Percentiles rank a stretch among this genome's conserved stretches.
These are phyloP conservation scores for Eurytoma adleriae DNA, from an alignment of 2,888 invertebrate genomes.

Conservation along the genomic window DNA sequence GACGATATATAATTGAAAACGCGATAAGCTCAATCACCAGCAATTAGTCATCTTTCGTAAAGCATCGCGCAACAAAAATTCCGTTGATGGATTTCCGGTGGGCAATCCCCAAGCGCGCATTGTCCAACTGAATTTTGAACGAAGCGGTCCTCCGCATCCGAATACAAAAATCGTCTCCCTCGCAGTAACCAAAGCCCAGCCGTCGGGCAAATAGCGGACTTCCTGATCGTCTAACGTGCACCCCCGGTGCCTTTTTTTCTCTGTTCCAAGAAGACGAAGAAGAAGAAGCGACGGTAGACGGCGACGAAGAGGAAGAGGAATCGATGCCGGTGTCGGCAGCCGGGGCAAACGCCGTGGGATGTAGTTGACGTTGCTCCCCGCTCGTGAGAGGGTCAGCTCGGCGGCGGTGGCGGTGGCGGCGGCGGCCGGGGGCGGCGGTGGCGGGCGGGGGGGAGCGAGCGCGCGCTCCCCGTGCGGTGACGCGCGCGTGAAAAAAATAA, in stretches of 20 bases:
- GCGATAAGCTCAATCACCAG: too few relatives aligned
- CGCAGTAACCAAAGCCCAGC: too few relatives aligned
- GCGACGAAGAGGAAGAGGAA: conserved; percentile 57
- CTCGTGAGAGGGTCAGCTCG: conserved; percentile 64
- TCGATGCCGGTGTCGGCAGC: conserved; percentile 66
- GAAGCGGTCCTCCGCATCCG: too few relatives aligned
- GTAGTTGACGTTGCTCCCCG: conserved; percentile 71
- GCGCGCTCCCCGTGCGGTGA: neutral
- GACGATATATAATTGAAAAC: too few relatives aligned
- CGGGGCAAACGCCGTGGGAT: conserved; percentile 65
- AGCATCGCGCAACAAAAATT: too few relatives aligned
- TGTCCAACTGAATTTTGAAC: too few relatives aligned
- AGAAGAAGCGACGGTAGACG: conserved; percentile 20
- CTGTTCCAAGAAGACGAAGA: neutral
- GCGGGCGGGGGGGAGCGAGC: neutral
- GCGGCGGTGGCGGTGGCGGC: conserved; percentile 59
- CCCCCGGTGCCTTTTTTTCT: neutral
- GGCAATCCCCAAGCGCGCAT: too few relatives aligned
- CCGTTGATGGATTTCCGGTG: too few relatives aligned
- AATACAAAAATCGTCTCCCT: too few relatives aligned
- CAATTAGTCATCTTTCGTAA: too few relatives aligned
- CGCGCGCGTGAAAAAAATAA: neutral
- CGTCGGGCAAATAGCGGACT: neutral
- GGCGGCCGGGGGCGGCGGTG: neutral
- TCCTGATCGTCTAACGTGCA: neutral